These are phyloP conservation scores for Limanda limanda DNA, from an alignment of 2,113 vertebrate genomes.

Conservation along the genomic window DNA sequence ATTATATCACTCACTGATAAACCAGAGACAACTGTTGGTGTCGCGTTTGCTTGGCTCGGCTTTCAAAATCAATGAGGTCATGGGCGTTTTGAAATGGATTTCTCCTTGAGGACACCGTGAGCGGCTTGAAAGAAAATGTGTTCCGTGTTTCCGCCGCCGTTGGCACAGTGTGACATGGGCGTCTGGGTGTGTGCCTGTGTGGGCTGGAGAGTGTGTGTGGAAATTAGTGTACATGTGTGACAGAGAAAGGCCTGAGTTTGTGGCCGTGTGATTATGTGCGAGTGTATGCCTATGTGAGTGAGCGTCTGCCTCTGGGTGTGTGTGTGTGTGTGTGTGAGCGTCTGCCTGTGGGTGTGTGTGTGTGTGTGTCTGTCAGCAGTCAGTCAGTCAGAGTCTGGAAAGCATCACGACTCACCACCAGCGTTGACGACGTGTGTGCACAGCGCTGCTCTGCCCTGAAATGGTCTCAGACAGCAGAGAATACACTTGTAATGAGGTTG, in stretches of 20 bases:
- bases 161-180: slow-evolving; percentile 45
- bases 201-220: slow-evolving; percentile 63
- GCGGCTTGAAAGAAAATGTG: slow-evolving; percentile 29
- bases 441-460: slow-evolving; percentile 52
- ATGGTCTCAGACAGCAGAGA: slow-evolving; percentile 61
- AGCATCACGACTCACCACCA: slow-evolving; percentile 72
- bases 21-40: slow-evolving; percentile 51
- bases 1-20: slow-evolving; percentile 55
- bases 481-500: slow-evolving; percentile 56
- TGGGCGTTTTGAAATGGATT: slow-evolving; percentile 55
- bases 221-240: slow-evolving; percentile 68
- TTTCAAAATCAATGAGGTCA: slow-evolving; percentile 51
- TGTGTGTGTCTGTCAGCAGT: slow-evolving; percentile 56
- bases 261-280: slow-evolving; percentile 62
- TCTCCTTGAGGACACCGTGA: slow-evolving; percentile 42
- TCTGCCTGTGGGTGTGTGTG: too few relatives aligned
- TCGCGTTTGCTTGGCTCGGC: slow-evolving; percentile 1
- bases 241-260: slow-evolving; percentile 60
- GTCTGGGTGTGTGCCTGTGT: slow-evolving; percentile 56
- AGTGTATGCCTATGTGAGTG: slow-evolving; percentile 21
- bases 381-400: slow-evolving; percentile 77
- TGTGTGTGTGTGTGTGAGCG: too few relatives aligned
- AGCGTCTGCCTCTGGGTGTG: background rate
- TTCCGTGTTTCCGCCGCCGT: slow-evolving; percentile 53
- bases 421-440: slow-evolving; percentile 64